Conservation (phyloP, 2,113 vertebrate genomes). For the Puntigrus tetrazona region DNA sequence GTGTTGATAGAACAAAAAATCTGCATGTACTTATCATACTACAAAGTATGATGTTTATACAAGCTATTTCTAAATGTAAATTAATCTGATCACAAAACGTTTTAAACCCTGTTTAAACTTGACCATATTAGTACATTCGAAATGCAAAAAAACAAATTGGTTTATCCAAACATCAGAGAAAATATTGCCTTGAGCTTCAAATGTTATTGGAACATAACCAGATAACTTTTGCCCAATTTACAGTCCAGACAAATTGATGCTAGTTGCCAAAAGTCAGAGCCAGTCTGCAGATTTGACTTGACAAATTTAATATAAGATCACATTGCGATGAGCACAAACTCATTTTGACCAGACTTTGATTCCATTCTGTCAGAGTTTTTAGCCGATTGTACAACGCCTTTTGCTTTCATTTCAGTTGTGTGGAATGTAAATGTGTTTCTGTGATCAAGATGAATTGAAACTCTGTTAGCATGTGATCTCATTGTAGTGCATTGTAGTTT, state of each 20-base stretch:
- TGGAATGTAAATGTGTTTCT: no score
- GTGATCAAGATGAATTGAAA: no score
- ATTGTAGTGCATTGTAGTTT: no score
- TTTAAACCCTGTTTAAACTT: neutral
- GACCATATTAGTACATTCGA: neutral
- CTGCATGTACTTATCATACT: neutral
- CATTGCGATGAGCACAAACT: no score
- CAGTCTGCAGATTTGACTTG: no score
- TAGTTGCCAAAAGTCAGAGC: no score
- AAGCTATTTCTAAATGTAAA: neutral
- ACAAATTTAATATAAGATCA: no score
- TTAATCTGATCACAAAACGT: neutral
- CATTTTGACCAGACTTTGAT: neutral
- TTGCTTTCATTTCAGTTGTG: no score
- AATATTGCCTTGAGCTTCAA: neutral
- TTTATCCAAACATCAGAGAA: neutral
- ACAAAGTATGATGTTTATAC: neutral
- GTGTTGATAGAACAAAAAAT: neutral
- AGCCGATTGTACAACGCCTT: no score
- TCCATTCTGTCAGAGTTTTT: neutral
- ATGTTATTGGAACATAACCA: neutral
- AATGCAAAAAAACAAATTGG: neutral
- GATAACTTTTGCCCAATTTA: neutral
- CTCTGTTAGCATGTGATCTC: no score
- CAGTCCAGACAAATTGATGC: neutral